A percentile compares a stretch with the other conserved stretches of the same genome.
Evolutionary conservation across 1,140 invertebrate species (phyloP).

Genomic region (Drosophila nannoptera): DNA sequence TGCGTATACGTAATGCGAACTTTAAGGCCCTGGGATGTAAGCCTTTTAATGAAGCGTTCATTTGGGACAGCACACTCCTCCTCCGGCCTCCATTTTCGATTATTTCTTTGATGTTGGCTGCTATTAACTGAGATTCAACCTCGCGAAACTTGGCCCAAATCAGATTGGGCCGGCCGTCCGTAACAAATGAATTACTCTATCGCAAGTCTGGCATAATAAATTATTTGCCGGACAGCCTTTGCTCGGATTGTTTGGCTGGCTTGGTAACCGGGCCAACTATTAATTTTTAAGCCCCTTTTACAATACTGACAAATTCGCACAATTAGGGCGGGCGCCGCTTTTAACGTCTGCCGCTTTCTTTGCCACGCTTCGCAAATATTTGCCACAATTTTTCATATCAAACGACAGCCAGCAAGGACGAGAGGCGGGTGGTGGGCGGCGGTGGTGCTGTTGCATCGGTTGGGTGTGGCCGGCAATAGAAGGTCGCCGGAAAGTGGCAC

Average conservation of each 20-base stretch:
- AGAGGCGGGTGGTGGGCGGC: background rate
- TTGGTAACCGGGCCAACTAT: slow-evolving; percentile 33
- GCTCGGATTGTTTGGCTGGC: background rate
- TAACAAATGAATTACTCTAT: too few relatives aligned
- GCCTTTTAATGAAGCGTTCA: too few relatives aligned
- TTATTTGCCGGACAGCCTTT: background rate
- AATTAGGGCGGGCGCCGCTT: slow-evolving; percentile 53
- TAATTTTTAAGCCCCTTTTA: slow-evolving; percentile 59
- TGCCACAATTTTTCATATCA: slow-evolving; percentile 74
- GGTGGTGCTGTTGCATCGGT: background rate
- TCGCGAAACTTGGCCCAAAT: too few relatives aligned
- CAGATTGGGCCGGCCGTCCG: too few relatives aligned
- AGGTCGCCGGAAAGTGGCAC: slow-evolving; percentile 49
- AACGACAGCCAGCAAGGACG: slow-evolving; percentile 49
- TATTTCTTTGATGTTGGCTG: too few relatives aligned
- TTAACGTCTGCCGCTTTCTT: slow-evolving; percentile 14
- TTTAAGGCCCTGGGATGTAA: too few relatives aligned
- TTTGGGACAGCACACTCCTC: too few relatives aligned
- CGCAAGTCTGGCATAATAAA: background rate
- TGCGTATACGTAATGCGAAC: slow-evolving; percentile 8
- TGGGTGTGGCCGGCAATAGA: slow-evolving; percentile 8
- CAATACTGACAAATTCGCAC: slow-evolving; percentile 68
- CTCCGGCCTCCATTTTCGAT: too few relatives aligned
- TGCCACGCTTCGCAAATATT: slow-evolving; percentile 63
- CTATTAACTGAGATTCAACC: too few relatives aligned